Percentiles rank a stretch among this genome's conserved stretches.
phyloP scores from a whole-genome alignment of 2,888 invertebrate species.

The Chaetogeoica ovagalla region DNA sequence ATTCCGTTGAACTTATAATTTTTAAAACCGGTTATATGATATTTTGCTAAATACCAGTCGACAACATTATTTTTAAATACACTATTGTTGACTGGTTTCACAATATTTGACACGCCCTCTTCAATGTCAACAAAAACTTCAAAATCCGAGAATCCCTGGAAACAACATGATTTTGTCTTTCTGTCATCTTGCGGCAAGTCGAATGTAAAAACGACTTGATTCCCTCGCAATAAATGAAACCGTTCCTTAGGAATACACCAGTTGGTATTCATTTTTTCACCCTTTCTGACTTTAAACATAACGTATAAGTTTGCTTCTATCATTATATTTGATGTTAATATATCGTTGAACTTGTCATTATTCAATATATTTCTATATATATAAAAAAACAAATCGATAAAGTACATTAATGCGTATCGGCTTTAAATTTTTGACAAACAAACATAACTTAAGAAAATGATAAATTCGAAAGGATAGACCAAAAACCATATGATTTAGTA shows the following conservation, averaged over 20 bases:
- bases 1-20: conserved; percentile 43
- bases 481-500: no score
- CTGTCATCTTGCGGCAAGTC: background rate
- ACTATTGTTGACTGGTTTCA: background rate
- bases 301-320: conserved; percentile 60
- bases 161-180: background rate
- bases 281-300: conserved; percentile 57
- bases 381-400: conserved; percentile 22
- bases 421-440: no score
- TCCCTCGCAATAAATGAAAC: conserved; percentile 38
- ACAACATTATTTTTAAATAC: conserved; percentile 2
- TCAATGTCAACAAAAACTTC: conserved; percentile 30
- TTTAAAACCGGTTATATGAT: conserved; percentile 38
- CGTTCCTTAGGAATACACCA: conserved; percentile 54
- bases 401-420: background rate
- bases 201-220: conserved; percentile 34
- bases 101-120: background rate
- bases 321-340: conserved; percentile 58
- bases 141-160: conserved; percentile 12
- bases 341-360: conserved; percentile 59
- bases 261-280: conserved; percentile 21
- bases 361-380: conserved; percentile 58
- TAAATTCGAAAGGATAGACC: no score
- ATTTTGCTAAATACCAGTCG: conserved; percentile 43
- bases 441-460: no score